A percentile compares a stretch with the other conserved stretches of the same genome.
Evolutionary conservation across 1,140 invertebrate species (phyloP).

Genomic region (Drosophila dunni): DNA sequence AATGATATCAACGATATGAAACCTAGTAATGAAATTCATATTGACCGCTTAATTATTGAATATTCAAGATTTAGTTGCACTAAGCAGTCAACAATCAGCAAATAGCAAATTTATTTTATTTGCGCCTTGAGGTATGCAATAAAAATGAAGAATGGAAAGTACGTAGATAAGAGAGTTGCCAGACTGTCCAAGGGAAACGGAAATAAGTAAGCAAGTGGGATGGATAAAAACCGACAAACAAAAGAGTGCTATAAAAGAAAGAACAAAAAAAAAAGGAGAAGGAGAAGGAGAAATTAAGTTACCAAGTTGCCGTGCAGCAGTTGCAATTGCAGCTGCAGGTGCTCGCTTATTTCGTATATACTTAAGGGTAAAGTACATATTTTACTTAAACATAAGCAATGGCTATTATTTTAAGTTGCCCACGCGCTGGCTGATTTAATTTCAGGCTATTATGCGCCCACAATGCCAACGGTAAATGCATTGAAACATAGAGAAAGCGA

Average conservation of each 20-base stretch:
- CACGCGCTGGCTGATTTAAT: conserved; percentile 80
- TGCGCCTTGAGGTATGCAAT: conserved; percentile 18
- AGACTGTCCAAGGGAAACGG: conserved; percentile 58
- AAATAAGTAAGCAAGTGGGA: conserved; percentile 56
- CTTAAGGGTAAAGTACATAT: conserved; percentile 62
- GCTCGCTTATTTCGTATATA: conserved; percentile 57
- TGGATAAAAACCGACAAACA: conserved; percentile 22
- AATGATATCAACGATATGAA: conserved; percentile 48
- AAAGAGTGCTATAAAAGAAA: not conserved
- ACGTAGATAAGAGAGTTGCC: conserved; percentile 4
- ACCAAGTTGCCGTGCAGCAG: not conserved
- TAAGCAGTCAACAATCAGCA: conserved; percentile 53
- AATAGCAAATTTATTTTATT: not conserved
- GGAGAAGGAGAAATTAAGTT: conserved; percentile 39
- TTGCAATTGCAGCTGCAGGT: conserved; percentile 12
- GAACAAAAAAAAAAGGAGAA: conserved; percentile 12
- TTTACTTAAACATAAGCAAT: conserved; percentile 81
- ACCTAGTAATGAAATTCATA: conserved; percentile 34
- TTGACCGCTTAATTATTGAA: conserved; percentile 44
- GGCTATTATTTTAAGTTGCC: conserved; percentile 82
- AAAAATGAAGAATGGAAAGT: conserved; percentile 15
- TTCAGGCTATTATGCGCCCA: conserved; percentile 79
- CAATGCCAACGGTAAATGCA: conserved; percentile 71
- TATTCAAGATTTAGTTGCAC: conserved; percentile 16
- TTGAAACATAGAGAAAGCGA: conserved; percentile 24